phyloP scores from a whole-genome alignment of 2,113 vertebrate genomes.

The Apodemus sylvaticus region DNA sequence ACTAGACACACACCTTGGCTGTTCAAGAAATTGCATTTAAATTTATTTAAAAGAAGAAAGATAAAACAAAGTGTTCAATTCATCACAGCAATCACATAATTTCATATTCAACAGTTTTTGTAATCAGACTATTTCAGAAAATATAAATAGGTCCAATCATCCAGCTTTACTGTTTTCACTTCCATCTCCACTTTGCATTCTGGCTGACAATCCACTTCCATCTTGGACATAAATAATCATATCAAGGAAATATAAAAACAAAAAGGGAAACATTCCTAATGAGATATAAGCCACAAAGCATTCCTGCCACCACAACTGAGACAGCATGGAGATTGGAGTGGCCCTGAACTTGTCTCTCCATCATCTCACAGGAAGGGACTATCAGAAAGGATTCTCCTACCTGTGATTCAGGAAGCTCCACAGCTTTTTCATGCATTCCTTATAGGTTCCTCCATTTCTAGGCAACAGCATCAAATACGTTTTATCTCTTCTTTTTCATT shows the following conservation, averaged over 20 bases:
- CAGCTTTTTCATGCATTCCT: slow-evolving; percentile 24
- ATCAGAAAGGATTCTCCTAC: neutral
- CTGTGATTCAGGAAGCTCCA: neutral
- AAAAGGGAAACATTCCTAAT: neutral
- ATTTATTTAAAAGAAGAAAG: neutral
- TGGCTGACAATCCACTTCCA: neutral
- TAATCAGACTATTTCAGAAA: neutral
- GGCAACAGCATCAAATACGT: neutral
- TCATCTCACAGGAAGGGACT: neutral
- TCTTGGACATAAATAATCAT: neutral
- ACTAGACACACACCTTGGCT: neutral
- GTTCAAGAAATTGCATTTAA: neutral
- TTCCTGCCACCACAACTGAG: neutral
- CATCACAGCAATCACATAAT: neutral
- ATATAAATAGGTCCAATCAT: neutral
- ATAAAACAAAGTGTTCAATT: neutral
- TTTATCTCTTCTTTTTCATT: neutral
- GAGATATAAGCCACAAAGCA: neutral
- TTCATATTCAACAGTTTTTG: neutral
- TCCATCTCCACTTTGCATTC: neutral
- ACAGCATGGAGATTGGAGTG: neutral
- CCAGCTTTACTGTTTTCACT: neutral
- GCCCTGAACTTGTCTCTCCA: neutral
- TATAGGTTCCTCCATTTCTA: slow-evolving; percentile 32
- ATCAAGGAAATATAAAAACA: slow-evolving; percentile 20